Percentiles rank a stretch among this genome's conserved stretches.
Conservation (phyloP, 2,888 invertebrate species). For the Lasioglossum oenotherae region DNA sequence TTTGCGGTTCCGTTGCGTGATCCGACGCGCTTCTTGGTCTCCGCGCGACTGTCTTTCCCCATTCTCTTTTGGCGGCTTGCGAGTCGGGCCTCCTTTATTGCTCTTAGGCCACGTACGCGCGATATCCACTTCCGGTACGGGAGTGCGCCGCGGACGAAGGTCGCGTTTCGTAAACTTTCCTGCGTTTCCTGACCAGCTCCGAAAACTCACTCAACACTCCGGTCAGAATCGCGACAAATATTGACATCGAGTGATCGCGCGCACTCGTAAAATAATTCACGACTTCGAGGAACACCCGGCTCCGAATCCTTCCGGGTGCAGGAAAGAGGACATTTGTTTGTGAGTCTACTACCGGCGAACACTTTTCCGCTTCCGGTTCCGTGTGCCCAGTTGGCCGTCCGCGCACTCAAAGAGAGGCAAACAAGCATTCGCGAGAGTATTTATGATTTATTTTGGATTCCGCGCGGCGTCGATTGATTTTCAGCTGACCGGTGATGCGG, state of each 20-base stretch:
- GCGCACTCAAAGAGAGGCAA: conserved; percentile 8
- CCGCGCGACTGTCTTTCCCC: conserved; percentile 78
- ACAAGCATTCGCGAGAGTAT: neutral
- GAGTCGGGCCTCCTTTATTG: conserved; percentile 76
- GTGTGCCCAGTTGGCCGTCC: neutral
- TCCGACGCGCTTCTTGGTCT: conserved; percentile 78
- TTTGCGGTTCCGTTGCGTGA: conserved; percentile 60
- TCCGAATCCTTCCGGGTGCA: conserved; percentile 20
- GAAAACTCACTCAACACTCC: neutral
- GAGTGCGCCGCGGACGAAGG: conserved; percentile 59
- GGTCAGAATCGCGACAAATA: conserved; percentile 31
- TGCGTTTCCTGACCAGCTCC: neutral
- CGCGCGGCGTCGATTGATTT: neutral
- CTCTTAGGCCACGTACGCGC: conserved; percentile 71
- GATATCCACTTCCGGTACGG: conserved; percentile 69
- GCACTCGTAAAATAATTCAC: conserved; percentile 28
- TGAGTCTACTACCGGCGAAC: neutral
- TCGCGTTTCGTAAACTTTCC: conserved; percentile 45
- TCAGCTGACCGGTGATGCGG: neutral
- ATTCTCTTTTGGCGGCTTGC: conserved; percentile 76
- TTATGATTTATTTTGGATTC: conserved; percentile 15
- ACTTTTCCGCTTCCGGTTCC: neutral
- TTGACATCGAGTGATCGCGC: conserved; percentile 30
- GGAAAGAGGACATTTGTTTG: neutral
- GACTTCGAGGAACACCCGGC: conserved; percentile 17